Percentiles rank a stretch among this genome's conserved stretches.
phyloP scores from a whole-genome alignment of 92 coral and sea anemone species.

The Zoanthus solanderi region DNA sequence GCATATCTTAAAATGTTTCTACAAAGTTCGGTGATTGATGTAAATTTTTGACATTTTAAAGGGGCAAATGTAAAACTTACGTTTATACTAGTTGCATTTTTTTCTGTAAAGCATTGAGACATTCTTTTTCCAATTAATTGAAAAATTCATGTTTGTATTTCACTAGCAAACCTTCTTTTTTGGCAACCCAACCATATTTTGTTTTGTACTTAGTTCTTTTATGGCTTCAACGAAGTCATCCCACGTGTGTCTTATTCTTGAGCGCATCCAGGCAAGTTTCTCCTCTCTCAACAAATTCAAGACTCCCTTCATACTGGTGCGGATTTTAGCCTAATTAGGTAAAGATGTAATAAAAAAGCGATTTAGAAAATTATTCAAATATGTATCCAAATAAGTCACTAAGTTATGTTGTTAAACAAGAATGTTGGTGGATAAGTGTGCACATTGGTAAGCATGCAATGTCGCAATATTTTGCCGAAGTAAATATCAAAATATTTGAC shows the following conservation, averaged over 20 bases:
- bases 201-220: constrained; percentile 55
- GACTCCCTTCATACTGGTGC: constrained; percentile 66
- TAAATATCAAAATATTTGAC: too few relatives aligned
- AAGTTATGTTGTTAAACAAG: background rate
- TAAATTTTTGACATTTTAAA: too few relatives aligned
- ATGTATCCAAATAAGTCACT: background rate
- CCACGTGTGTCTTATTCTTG: constrained; percentile 69
- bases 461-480: too few relatives aligned
- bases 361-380: background rate
- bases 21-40: too few relatives aligned
- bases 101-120: too few relatives aligned
- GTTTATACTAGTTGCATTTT: too few relatives aligned
- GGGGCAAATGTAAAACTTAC: too few relatives aligned
- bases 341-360: background rate
- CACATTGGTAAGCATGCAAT: too few relatives aligned
- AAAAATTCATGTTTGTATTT: background rate
- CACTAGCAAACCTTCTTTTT: constrained; percentile 56
- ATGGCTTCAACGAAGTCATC: constrained; percentile 70
- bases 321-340: constrained; percentile 41
- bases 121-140: background rate
- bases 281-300: constrained; percentile 53
- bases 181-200: constrained; percentile 34
- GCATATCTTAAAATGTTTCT: too few relatives aligned
- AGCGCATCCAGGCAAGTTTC: constrained; percentile 71
- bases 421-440: background rate